Conservation (phyloP, 2,113 vertebrate species). For the human region GRCh38 chr7:82915001-82915500, state of each 20-base stretch:
- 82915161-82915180: slow-evolving; percentile 87
- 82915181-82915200: slow-evolving; percentile 91
- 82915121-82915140: slow-evolving; percentile 93
- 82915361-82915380: slow-evolving; percentile 98
- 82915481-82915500: slow-evolving; percentile 97
- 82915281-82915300: slow-evolving; percentile 93
- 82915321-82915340: slow-evolving; percentile 94
- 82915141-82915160: slow-evolving; percentile 94
- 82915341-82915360: slow-evolving; percentile 94
- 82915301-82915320: slow-evolving; percentile 92
- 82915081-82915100: slow-evolving; percentile 98
- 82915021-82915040: slow-evolving; percentile 95
- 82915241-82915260: slow-evolving; percentile 97
- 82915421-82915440: slow-evolving; percentile 97
- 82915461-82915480: slow-evolving; percentile 98
- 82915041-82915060: slow-evolving; percentile 96
- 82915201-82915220: slow-evolving; percentile 91
- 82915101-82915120: slow-evolving; percentile 95
- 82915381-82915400: slow-evolving; percentile 97
- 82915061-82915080: slow-evolving; percentile 96
- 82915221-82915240: slow-evolving; percentile 98
- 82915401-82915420: slow-evolving; percentile 96
- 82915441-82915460: slow-evolving; percentile 98
- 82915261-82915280: slow-evolving; percentile 98
- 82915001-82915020: slow-evolving; percentile 93